phyloP scores from a whole-genome alignment of 2,888 invertebrate species.

The Eristalis intricaria region DNA sequence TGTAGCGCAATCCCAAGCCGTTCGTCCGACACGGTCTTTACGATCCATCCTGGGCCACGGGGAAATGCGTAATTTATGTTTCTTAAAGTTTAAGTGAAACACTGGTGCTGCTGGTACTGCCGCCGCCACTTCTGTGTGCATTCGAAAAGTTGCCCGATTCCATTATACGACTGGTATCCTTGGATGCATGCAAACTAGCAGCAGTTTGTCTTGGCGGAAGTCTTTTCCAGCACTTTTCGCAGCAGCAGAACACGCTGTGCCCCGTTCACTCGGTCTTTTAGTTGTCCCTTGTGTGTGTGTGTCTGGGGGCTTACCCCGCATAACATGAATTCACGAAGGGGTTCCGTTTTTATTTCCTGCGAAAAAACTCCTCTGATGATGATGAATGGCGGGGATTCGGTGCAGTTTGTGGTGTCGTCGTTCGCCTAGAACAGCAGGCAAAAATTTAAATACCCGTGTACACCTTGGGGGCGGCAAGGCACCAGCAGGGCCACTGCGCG shows the following conservation, averaged over 20 bases:
- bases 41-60: not conserved
- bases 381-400: constrained; percentile 16
- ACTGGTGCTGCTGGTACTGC: not conserved
- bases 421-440: not conserved
- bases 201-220: constrained; percentile 1
- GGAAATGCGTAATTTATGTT: constrained; percentile 12
- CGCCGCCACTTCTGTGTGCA: constrained; percentile 19
- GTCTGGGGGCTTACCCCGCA: constrained; percentile 2
- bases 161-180: constrained; percentile 20
- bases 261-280: not conserved
- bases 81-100: constrained; percentile 25
- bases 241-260: not conserved
- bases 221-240: not conserved
- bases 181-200: constrained; percentile 13
- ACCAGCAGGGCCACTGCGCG: not conserved
- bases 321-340: constrained; percentile 13
- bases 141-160: constrained; percentile 36
- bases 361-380: constrained; percentile 1
- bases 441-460: not conserved
- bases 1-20: not conserved
- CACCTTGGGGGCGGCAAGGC: not conserved
- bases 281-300: not conserved
- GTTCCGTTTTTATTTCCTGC: not conserved
- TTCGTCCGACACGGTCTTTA: not conserved
- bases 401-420: not conserved